Conservation (phyloP, 2,888 invertebrate genomes). For the Drosophila colorata region DNA sequence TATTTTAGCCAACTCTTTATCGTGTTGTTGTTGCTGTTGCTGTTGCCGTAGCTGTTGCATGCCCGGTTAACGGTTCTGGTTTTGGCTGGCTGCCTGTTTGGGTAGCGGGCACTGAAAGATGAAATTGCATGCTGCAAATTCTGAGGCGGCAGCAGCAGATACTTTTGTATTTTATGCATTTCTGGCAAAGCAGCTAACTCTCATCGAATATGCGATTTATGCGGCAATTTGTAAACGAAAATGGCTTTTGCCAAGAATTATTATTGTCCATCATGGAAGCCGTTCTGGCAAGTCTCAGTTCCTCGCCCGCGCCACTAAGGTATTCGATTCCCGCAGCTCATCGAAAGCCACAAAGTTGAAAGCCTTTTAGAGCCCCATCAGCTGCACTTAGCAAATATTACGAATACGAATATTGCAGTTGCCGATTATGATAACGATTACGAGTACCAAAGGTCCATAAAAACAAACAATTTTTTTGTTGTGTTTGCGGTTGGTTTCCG, state of each 20-base stretch:
- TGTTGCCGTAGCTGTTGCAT: slow-evolving; percentile 13
- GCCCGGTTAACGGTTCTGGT: slow-evolving; percentile 73
- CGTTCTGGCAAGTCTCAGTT: slow-evolving; percentile 16
- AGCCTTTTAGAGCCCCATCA: slow-evolving; percentile 63
- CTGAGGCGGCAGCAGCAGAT: slow-evolving; percentile 22
- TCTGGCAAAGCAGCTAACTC: slow-evolving; percentile 60
- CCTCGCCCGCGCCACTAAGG: slow-evolving; percentile 9
- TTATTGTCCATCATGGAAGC: slow-evolving; percentile 77
- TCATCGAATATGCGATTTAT: slow-evolving; percentile 81
- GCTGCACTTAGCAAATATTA: slow-evolving; percentile 73
- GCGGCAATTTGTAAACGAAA: slow-evolving; percentile 81
- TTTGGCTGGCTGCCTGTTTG: slow-evolving; percentile 62
- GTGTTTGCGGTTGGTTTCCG: slow-evolving; percentile 14
- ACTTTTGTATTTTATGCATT: slow-evolving; percentile 65
- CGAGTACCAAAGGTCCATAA: slow-evolving; percentile 51
- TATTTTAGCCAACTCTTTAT: slow-evolving; percentile 61
- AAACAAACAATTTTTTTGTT: slow-evolving; percentile 38
- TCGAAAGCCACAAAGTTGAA: slow-evolving; percentile 41
- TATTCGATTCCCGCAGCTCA: slow-evolving; percentile 34
- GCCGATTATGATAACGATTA: slow-evolving; percentile 19
- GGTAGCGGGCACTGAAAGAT: slow-evolving; percentile 46
- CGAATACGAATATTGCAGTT: slow-evolving; percentile 44
- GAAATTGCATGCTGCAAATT: slow-evolving; percentile 54
- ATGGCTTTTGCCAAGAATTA: slow-evolving; percentile 81
- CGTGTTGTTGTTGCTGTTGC: slow-evolving; percentile 17